These are phyloP conservation scores for Epiblema foenella DNA, from an alignment of 2,888 invertebrate genomes.

Conservation along the genomic window DNA sequence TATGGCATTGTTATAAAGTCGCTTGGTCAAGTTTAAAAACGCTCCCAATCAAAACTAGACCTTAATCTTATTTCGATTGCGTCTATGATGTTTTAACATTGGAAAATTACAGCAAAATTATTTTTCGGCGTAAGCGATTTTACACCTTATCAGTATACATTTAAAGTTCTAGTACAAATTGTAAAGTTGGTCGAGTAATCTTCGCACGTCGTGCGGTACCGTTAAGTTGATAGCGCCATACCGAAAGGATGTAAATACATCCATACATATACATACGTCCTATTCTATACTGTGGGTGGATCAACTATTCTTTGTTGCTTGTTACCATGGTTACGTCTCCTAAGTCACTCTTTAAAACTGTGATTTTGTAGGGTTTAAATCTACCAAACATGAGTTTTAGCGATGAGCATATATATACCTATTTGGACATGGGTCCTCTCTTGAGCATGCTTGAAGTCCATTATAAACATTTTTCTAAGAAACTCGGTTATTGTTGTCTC, in stretches of 20 bases:
- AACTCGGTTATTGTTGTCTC: too few species aligned
- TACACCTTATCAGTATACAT: neutral
- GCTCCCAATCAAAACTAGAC: constrained; percentile 2
- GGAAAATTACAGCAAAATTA: neutral
- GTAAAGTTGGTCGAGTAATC: neutral
- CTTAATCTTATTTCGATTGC: neutral
- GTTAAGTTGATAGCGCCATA: neutral
- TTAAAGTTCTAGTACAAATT: neutral
- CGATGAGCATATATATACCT: too few species aligned
- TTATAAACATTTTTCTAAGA: too few species aligned
- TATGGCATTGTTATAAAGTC: neutral
- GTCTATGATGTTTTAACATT: neutral
- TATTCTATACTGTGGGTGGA: too few species aligned
- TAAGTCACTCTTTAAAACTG: too few species aligned
- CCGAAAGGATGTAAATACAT: neutral
- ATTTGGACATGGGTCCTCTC: too few species aligned
- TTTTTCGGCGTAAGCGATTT: neutral
- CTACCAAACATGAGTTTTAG: too few species aligned
- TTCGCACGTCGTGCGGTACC: constrained; percentile 22
- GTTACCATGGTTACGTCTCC: too few species aligned
- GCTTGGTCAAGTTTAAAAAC: neutral
- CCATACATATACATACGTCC: neutral
- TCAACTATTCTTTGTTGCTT: too few species aligned
- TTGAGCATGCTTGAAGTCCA: too few species aligned
- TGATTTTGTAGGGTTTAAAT: too few species aligned